Conservation (phyloP, 2,113 vertebrate species). For the Serinus canaria region DNA sequence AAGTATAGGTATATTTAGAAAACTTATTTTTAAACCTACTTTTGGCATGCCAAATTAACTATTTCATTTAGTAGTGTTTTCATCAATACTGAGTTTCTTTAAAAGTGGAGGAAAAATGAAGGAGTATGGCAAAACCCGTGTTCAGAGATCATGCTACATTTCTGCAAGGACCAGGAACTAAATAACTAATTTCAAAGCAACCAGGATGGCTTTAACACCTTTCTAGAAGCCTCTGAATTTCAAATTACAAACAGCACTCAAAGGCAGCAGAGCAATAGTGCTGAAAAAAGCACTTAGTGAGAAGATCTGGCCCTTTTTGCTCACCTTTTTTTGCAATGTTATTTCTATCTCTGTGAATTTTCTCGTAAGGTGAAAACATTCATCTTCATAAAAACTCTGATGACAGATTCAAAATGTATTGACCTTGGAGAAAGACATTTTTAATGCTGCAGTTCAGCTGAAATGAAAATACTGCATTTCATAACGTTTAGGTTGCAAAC, state of each 20-base stretch:
- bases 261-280: background rate
- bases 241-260: background rate
- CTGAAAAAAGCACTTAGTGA: background rate
- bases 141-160: background rate
- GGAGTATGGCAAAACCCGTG: background rate
- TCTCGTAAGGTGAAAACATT: conserved; percentile 19
- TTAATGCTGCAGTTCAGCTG: background rate
- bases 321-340: background rate
- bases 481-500: background rate
- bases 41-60: background rate
- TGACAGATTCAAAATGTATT: conserved; percentile 18
- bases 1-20: background rate
- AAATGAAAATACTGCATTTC: background rate
- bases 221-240: conserved; percentile 16
- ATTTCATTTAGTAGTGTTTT: background rate
- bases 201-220: background rate
- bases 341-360: background rate
- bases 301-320: background rate
- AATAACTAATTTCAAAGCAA: background rate
- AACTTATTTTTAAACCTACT: background rate
- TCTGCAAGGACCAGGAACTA: background rate
- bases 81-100: background rate
- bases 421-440: conserved; percentile 14
- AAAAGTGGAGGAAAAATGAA: background rate
- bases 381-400: conserved; percentile 7